These are phyloP conservation scores for Okapia johnstoni DNA, from an alignment of 2,113 vertebrate species.

Conservation along the genomic window DNA sequence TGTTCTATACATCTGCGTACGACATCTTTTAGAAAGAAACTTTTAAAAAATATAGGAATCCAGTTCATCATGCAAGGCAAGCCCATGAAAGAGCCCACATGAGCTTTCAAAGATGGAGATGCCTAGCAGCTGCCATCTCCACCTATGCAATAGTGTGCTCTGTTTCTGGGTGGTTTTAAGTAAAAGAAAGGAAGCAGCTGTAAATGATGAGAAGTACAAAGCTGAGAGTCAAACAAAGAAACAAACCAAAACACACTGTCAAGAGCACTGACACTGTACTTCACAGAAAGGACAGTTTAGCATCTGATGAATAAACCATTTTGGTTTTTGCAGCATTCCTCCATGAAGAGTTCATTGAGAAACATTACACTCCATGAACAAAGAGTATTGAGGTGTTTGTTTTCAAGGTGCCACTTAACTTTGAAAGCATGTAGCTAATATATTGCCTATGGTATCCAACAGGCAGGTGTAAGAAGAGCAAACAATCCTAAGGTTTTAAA, in stretches of 20 bases:
- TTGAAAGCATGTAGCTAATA: slow-evolving; percentile 29
- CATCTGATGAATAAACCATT: neutral
- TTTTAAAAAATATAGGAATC: neutral
- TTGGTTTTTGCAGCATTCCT: neutral
- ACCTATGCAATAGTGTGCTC: neutral
- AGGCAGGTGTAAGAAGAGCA: slow-evolving; percentile 54
- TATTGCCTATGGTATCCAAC: slow-evolving; percentile 35
- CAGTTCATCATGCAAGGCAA: slow-evolving; percentile 17
- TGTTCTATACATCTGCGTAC: too few species aligned
- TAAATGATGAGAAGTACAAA: neutral
- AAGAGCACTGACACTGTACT: neutral
- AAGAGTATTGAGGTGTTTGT: neutral
- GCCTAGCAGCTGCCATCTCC: neutral
- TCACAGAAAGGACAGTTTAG: neutral
- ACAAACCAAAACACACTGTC: neutral
- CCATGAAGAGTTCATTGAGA: neutral
- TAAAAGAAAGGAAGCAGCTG: neutral
- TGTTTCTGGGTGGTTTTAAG: neutral
- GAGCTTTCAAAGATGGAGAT: neutral
- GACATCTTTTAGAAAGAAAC: neutral
- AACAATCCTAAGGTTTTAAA: slow-evolving; percentile 61
- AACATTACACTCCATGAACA: neutral
- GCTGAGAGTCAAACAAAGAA: neutral
- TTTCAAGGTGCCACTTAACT: slow-evolving; percentile 43
- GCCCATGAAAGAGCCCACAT: neutral